Percentiles rank a stretch among this genome's conserved stretches.
Conservation (phyloP, 2,797 vertebrate genomes). For the Salmo trutta region DNA sequence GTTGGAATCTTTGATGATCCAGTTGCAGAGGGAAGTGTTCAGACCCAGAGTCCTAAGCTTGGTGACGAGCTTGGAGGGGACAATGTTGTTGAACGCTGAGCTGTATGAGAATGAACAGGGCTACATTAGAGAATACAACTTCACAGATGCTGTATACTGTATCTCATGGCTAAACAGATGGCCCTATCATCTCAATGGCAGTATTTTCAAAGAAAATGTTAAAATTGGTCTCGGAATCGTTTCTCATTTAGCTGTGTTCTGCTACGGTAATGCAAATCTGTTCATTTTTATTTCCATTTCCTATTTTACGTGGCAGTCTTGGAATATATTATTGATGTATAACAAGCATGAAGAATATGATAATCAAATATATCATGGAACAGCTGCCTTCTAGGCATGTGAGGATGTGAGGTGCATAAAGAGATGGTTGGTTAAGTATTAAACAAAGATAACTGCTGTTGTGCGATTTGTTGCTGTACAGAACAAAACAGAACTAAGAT, state of each 20-base stretch:
- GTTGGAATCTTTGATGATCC: no score
- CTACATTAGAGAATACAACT: not conserved
- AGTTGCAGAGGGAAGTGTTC: no score
- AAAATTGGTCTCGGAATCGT: not conserved
- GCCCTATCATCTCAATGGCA: not conserved
- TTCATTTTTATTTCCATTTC: not conserved
- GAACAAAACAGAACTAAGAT: no score
- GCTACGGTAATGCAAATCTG: not conserved
- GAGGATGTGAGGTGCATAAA: not conserved
- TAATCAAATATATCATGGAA: not conserved
- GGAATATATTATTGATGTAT: not conserved
- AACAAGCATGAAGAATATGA: not conserved
- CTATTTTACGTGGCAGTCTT: not conserved
- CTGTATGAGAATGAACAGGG: no score
- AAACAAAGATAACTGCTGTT: conserved; percentile 1
- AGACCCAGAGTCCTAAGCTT: no score
- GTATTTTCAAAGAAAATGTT: not conserved
- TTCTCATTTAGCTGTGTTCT: conserved; percentile 4
- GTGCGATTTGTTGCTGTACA: conserved; percentile 2
- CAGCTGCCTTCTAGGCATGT: conserved; percentile 1
- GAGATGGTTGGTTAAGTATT: not conserved
- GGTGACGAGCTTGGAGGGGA: not conserved
- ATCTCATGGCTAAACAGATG: not conserved
- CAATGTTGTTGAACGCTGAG: no score
- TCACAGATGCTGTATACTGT: not conserved